These are phyloP conservation scores for Eurypyga helias DNA, from an alignment of 2,113 vertebrate species.

Conservation along the genomic window DNA sequence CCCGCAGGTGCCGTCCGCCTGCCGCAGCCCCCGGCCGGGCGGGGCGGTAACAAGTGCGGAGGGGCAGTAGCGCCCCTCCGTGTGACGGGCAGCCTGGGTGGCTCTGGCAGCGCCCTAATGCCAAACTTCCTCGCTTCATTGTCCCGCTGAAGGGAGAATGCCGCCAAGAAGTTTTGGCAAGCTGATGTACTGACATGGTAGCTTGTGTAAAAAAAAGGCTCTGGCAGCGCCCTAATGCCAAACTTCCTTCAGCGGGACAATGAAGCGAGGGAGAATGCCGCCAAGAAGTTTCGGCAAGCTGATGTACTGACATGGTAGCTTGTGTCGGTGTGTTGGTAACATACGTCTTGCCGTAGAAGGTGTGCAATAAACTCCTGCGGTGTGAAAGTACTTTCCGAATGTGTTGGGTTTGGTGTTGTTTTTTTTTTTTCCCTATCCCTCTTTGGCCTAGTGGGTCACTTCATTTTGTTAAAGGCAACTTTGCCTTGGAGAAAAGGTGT, in stretches of 20 bases:
- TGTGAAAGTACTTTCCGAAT: background rate
- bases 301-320: fast-evolving
- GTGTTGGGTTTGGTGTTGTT: too few relatives aligned
- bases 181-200: too few relatives aligned
- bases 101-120: fast-evolving
- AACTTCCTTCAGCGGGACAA: background rate
- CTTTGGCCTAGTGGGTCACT: background rate
- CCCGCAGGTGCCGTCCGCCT: background rate
- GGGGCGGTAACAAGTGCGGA: background rate
- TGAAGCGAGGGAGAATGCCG: background rate
- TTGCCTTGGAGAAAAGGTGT: background rate
- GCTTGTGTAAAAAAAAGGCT: too few relatives aligned
- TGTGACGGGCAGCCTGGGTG: background rate
- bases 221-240: fast-evolving
- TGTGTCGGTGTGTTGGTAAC: background rate
- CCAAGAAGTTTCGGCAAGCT: background rate
- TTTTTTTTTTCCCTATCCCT: fast-evolving
- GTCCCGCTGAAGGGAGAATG: too few relatives aligned
- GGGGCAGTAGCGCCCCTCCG: fast-evolving
- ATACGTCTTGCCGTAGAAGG: background rate
- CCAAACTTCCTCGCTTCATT: background rate
- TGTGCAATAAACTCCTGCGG: background rate
- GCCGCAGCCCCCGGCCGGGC: background rate
- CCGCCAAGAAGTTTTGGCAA: too few relatives aligned
- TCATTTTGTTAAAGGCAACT: background rate